Evolutionary conservation across 2,888 invertebrate genomes (phyloP).

Genomic region (Lasiommata megera): DNA sequence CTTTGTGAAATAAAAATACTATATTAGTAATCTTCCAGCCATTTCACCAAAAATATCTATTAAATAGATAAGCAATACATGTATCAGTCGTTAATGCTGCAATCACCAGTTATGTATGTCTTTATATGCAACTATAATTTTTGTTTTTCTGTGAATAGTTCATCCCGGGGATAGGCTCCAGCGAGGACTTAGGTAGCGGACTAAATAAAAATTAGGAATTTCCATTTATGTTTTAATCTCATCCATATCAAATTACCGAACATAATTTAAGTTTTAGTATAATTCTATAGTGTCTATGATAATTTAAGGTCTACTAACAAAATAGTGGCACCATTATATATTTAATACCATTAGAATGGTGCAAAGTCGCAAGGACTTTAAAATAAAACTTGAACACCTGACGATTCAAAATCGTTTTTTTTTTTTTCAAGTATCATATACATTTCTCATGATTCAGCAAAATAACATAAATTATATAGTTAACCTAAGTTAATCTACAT

Average conservation of each 20-base stretch:
- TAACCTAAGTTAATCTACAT: conserved; percentile 44
- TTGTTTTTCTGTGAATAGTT: too few relatives aligned
- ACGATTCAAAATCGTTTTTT: conserved; percentile 70
- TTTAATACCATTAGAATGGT: conserved; percentile 51
- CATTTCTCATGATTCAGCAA: conserved; percentile 46
- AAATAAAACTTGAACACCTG: conserved; percentile 45
- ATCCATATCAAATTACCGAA: conserved; percentile 77
- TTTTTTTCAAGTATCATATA: conserved; percentile 49
- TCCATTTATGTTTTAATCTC: conserved; percentile 70
- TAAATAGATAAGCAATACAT: too few relatives aligned
- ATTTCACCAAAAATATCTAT: too few relatives aligned
- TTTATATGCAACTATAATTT: too few relatives aligned
- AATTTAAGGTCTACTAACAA: conserved; percentile 67
- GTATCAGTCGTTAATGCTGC: too few relatives aligned
- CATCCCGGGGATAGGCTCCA: too few relatives aligned
- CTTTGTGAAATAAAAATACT: too few relatives aligned
- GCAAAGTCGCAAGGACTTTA: conserved; percentile 55
- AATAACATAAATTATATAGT: conserved; percentile 61
- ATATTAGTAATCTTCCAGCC: too few relatives aligned
- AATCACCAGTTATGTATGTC: too few relatives aligned
- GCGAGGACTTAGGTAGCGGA: not conserved
- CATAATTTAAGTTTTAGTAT: conserved; percentile 70
- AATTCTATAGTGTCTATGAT: conserved; percentile 62
- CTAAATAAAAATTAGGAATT: conserved; percentile 27
- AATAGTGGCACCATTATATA: conserved; percentile 65